These are phyloP conservation scores for Amblyopsis rosae DNA, from an alignment of 2,113 vertebrate genomes.

Conservation along the genomic window DNA sequence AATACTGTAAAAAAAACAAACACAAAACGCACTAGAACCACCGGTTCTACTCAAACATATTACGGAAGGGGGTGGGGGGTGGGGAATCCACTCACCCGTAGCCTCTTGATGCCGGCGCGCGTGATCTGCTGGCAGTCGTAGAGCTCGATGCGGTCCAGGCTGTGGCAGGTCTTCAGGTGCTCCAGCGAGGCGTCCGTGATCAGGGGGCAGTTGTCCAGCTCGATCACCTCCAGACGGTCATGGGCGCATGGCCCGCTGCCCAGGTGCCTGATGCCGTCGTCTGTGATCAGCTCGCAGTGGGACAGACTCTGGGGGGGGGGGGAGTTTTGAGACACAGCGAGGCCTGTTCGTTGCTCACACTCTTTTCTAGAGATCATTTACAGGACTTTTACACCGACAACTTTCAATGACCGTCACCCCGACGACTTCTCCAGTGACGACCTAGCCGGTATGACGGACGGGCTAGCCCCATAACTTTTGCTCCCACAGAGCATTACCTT, in stretches of 20 bases:
- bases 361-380: no score
- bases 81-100: constrained; percentile 81
- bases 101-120: constrained; percentile 95
- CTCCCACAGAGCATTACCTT: no score
- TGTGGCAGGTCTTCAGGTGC: constrained; percentile 97
- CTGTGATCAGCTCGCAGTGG: constrained; percentile 98
- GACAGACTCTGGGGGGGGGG: constrained; percentile 84
- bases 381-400: no score
- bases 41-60: no score
- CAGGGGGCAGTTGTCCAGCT: constrained; percentile 97
- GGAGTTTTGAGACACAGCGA: background rate
- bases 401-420: no score
- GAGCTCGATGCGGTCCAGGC: constrained; percentile 95
- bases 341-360: background rate
- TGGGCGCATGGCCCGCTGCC: constrained; percentile 96
- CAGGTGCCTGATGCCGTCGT: constrained; percentile 94
- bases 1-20: no score
- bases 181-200: constrained; percentile 98
- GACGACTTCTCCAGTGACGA: no score
- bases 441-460: no score
- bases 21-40: no score
- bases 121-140: constrained; percentile 99
- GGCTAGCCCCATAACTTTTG: no score
- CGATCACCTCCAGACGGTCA: constrained; percentile 94
- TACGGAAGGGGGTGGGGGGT: no score